phyloP scores from a whole-genome alignment of 2,888 invertebrate genomes.

The Drosophila hamatofila region DNA sequence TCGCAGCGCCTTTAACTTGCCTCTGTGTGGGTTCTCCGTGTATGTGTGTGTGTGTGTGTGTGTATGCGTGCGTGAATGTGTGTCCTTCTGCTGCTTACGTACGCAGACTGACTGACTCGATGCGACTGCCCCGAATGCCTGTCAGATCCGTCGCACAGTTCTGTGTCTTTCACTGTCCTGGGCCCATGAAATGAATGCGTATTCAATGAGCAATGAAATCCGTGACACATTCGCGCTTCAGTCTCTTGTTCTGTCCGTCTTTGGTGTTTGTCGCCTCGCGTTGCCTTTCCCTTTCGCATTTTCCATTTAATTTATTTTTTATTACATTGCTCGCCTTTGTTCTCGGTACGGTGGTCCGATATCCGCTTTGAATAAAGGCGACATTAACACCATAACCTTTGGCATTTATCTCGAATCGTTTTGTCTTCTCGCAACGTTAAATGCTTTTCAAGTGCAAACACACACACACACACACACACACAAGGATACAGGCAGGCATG shows the following conservation, averaged over 20 bases:
- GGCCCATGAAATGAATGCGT: slow-evolving; percentile 77
- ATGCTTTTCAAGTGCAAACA: slow-evolving; percentile 75
- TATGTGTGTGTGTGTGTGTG: background rate
- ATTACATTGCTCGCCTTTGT: slow-evolving; percentile 69
- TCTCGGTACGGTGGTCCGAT: slow-evolving; percentile 57
- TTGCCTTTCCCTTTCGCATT: slow-evolving; percentile 56
- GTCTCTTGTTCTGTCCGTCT: slow-evolving; percentile 27
- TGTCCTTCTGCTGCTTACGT: slow-evolving; percentile 82
- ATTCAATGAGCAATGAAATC: slow-evolving; percentile 82
- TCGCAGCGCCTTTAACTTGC: slow-evolving; percentile 62
- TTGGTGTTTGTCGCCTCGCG: slow-evolving; percentile 27
- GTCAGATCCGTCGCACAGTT: slow-evolving; percentile 60
- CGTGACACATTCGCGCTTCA: slow-evolving; percentile 81
- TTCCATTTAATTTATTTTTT: slow-evolving; percentile 81
- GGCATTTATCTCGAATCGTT: slow-evolving; percentile 71
- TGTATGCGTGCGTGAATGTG: slow-evolving; percentile 39
- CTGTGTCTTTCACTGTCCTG: slow-evolving; percentile 38
- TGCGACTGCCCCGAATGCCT: slow-evolving; percentile 77
- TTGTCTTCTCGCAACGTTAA: slow-evolving; percentile 61
- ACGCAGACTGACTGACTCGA: slow-evolving; percentile 82
- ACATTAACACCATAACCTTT: slow-evolving; percentile 81
- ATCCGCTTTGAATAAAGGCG: slow-evolving; percentile 81
- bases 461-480: slow-evolving; percentile 20
- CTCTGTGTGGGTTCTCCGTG: slow-evolving; percentile 34
- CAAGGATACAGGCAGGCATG: slow-evolving; percentile 25